phyloP scores from a whole-genome alignment of 2,888 invertebrate genomes.

The Heliconius hortense region DNA sequence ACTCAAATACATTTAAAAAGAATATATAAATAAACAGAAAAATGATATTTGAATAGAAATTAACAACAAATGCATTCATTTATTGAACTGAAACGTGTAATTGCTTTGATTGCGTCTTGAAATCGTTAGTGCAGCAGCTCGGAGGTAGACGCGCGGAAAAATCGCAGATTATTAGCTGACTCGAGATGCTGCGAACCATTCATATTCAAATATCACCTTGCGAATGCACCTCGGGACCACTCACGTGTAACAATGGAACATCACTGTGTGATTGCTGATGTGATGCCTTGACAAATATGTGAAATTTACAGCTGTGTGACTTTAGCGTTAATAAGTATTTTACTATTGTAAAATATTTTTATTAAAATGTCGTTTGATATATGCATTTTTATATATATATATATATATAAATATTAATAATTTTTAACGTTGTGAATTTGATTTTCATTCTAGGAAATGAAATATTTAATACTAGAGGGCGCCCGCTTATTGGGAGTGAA shows the following conservation, averaged over 20 bases:
- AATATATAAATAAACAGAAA: not conserved
- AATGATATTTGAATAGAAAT: not conserved
- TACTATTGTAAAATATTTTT: not conserved
- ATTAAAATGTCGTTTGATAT: too few relatives aligned
- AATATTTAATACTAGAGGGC: too few relatives aligned
- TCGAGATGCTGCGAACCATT: constrained; percentile 68
- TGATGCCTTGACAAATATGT: constrained; percentile 27
- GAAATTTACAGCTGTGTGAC: constrained; percentile 22
- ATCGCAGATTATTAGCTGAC: constrained; percentile 73
- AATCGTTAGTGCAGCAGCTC: constrained; percentile 43
- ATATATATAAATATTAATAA: too few relatives aligned
- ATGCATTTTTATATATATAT: too few relatives aligned
- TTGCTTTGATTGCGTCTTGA: constrained; percentile 47
- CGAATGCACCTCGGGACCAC: constrained; percentile 58
- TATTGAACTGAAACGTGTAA: constrained; percentile 45
- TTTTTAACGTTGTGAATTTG: too few relatives aligned
- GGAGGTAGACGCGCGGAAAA: constrained; percentile 74
- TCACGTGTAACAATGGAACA: constrained; percentile 54
- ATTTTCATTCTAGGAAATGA: too few relatives aligned
- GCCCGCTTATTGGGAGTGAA: too few relatives aligned
- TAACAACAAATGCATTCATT: constrained; percentile 37
- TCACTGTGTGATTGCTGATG: constrained; percentile 25
- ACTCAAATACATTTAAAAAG: not conserved
- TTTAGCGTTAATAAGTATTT: not conserved
- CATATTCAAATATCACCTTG: constrained; percentile 77